These are phyloP conservation scores for Stictocephala bisonia DNA, from an alignment of 2,888 invertebrate species.

Conservation along the genomic window DNA sequence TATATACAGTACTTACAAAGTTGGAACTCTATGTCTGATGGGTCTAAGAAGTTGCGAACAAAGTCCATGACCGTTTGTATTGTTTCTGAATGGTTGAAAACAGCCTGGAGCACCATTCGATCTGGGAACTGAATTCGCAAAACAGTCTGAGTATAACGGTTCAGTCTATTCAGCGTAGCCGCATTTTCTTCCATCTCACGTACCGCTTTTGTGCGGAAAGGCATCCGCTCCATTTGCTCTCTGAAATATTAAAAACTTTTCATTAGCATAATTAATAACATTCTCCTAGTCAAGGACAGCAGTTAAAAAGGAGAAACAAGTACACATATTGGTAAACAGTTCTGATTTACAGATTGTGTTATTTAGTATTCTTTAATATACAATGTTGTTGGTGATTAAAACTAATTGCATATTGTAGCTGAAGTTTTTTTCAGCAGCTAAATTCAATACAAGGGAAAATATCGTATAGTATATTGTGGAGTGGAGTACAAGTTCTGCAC, in stretches of 20 bases:
- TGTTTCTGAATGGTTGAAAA: conserved; percentile 82
- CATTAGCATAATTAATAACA: neutral
- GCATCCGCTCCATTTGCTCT: conserved; percentile 76
- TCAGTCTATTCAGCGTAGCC: conserved; percentile 69
- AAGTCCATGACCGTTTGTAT: conserved; percentile 79
- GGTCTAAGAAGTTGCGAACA: conserved; percentile 75
- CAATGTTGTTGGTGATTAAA: no score
- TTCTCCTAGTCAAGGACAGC: no score
- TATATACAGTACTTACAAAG: conserved; percentile 79
- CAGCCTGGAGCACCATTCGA: conserved; percentile 85
- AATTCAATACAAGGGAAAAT: no score
- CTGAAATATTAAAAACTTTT: conserved; percentile 62
- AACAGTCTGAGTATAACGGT: conserved; percentile 79
- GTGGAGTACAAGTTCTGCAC: no score
- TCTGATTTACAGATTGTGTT: no score
- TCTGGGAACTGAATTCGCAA: conserved; percentile 91
- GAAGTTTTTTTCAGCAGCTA: no score
- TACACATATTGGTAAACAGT: no score
- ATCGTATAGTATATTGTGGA: no score
- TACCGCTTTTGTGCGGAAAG: conserved; percentile 76
- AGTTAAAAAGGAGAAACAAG: no score
- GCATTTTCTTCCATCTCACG: conserved; percentile 71
- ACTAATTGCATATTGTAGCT: no score
- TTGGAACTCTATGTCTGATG: conserved; percentile 76
- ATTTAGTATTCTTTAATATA: no score